phyloP scores from a whole-genome alignment of 2,113 vertebrate genomes.

The Pelecanus crispus region DNA sequence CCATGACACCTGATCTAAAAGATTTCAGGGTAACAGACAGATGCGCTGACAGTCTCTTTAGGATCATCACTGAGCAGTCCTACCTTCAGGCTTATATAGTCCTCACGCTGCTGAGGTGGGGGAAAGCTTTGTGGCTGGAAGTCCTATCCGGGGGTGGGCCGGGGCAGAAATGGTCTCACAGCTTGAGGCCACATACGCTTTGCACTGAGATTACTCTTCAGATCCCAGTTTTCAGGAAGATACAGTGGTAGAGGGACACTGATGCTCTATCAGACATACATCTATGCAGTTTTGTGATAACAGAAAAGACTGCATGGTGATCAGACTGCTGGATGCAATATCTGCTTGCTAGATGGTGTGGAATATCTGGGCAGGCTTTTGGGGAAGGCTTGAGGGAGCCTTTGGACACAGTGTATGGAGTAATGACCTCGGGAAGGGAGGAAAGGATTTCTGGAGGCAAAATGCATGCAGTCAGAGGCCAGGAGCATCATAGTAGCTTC shows the following conservation, averaged over 20 bases:
- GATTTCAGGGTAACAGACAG: background rate
- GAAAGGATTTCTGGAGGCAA: background rate
- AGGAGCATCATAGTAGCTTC: background rate
- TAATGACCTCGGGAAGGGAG: background rate
- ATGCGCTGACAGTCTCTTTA: background rate
- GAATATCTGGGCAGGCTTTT: background rate
- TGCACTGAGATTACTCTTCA: background rate
- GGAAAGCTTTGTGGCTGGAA: background rate
- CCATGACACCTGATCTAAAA: background rate
- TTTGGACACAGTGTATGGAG: background rate
- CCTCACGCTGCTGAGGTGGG: background rate
- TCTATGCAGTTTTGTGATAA: background rate
- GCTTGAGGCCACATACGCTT: background rate
- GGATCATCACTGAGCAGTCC: background rate
- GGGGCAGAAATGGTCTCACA: background rate
- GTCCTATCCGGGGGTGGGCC: background rate
- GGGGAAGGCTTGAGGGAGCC: background rate
- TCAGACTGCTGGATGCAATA: background rate
- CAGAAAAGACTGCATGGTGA: background rate
- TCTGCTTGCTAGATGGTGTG: background rate
- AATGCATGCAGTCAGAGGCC: background rate
- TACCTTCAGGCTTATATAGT: background rate
- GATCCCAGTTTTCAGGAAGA: background rate
- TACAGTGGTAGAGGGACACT: background rate
- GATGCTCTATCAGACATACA: background rate